Evolutionary conservation across 1,140 invertebrate species (phyloP), one percentile per base, ranked within the genome.

Genomic region (Drosophila virilis): DNA sequence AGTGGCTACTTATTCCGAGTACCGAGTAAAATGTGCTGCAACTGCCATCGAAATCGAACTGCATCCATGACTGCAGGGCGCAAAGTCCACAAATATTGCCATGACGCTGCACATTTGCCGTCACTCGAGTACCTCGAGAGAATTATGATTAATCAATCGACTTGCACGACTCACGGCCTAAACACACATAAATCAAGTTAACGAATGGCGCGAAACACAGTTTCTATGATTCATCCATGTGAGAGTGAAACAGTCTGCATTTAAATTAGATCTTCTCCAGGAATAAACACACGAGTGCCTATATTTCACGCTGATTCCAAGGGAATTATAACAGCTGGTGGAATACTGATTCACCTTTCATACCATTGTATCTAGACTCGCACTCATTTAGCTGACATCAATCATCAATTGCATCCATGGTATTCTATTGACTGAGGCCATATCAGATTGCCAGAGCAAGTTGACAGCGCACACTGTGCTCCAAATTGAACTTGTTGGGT

Each of bases 371-470:
- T 5, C 4, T 3, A 22, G 22, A 22, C 1, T 1, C 22, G 22
- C 22, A 22, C 22, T 28, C 22, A 28, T 5, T 3, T 5, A 28
- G 22, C 22, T 28, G 22, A 28, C 22, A 5, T 28, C 22, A 28
- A 28, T 28, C 22, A 28, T 28, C 22, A 28, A 28, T 28, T 5
- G 22, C 22, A 28, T 28, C 38, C 48, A 43, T 62, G 45, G 67
- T 48, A 43, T 58, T 32, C 42, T 54, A 77, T 74, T 81, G 74
- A 74, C 58, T 61, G 46, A 38, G 65, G 54, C 48, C 80, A 75
- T 80, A 84, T 77, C 80, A 70, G 77, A 81, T 81, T 78, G 79
- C 78, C 65, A 72, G 72, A 40, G 48, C 60, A 79, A 65, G 70
- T 43, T 50, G 55, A 0, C 22, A 28, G 22, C 4, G 2, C 4